A percentile compares a stretch with the other conserved stretches of the same genome.
Conservation (phyloP, 2,888 invertebrate genomes). For the Oscheius sp. region DNA sequence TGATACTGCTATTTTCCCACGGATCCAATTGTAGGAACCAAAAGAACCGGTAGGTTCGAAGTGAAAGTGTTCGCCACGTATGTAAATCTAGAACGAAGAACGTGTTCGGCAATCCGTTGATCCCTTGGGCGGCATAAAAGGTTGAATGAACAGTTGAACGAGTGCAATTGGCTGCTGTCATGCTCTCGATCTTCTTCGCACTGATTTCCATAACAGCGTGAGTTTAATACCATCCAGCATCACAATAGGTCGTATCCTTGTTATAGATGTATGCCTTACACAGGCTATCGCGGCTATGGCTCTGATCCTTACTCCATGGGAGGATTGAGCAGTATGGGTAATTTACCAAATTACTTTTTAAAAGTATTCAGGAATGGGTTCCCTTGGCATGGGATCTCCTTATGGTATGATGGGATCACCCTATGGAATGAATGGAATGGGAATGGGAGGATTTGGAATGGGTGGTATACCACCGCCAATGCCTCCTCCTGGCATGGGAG, state of each 20-base stretch:
- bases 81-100: constrained; percentile 28
- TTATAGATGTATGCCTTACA: not conserved
- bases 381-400: constrained; percentile 4
- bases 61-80: constrained; percentile 31
- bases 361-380: not conserved
- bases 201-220: not conserved
- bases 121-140: constrained; percentile 28
- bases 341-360: too few relatives aligned
- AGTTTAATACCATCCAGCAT: too few relatives aligned
- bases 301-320: constrained; percentile 22
- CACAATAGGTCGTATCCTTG: too few relatives aligned
- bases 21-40: constrained; percentile 2
- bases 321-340: not conserved
- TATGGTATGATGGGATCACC: constrained; percentile 24
- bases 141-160: constrained; percentile 21
- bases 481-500: constrained; percentile 23
- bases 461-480: constrained; percentile 21
- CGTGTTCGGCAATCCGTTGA: constrained; percentile 27
- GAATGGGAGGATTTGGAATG: constrained; percentile 27
- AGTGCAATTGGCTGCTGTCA: constrained; percentile 12
- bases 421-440: constrained; percentile 14
- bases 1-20: constrained; percentile 9
- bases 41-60: not conserved
- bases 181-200: constrained; percentile 14
- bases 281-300: not conserved